Conservation (phyloP, 2,888 invertebrate species). For the Limulus polyphemus region DNA sequence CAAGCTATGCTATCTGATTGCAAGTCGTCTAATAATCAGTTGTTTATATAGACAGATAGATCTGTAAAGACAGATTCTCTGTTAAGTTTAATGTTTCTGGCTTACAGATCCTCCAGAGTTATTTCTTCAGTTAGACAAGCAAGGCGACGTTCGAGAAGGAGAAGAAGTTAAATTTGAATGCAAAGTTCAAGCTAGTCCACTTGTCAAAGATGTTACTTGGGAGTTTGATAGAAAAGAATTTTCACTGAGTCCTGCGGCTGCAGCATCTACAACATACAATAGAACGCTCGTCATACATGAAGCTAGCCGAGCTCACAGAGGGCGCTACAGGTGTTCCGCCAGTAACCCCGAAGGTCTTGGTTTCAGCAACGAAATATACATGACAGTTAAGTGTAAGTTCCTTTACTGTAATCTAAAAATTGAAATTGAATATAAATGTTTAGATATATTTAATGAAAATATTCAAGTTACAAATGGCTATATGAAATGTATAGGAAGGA, state of each 20-base stretch:
- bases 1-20: too few relatives aligned
- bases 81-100: too few relatives aligned
- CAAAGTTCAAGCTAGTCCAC: slow-evolving; percentile 21
- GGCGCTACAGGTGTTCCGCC: slow-evolving; percentile 19
- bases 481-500: too few relatives aligned
- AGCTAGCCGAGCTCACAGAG: slow-evolving; percentile 14
- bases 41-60: too few relatives aligned
- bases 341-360: slow-evolving; percentile 25
- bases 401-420: too few relatives aligned
- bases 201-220: slow-evolving; percentile 22
- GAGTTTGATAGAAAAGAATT: slow-evolving; percentile 18
- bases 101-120: slow-evolving; percentile 20
- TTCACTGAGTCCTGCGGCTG: slow-evolving; percentile 16
- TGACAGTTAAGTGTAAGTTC: slow-evolving; percentile 27
- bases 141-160: slow-evolving; percentile 21
- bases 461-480: too few relatives aligned
- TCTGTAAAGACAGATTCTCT: too few relatives aligned
- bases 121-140: slow-evolving; percentile 18
- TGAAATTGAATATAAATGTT: too few relatives aligned
- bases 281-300: slow-evolving; percentile 17
- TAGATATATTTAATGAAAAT: too few relatives aligned
- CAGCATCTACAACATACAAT: slow-evolving; percentile 13
- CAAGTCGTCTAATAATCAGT: too few relatives aligned
- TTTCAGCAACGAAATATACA: slow-evolving; percentile 24
- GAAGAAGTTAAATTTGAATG: slow-evolving; percentile 23